Evolutionary conservation across 2,888 invertebrate species (phyloP), one percentile per base, ranked within the genome.

Genomic region (Fragum fragum): DNA sequence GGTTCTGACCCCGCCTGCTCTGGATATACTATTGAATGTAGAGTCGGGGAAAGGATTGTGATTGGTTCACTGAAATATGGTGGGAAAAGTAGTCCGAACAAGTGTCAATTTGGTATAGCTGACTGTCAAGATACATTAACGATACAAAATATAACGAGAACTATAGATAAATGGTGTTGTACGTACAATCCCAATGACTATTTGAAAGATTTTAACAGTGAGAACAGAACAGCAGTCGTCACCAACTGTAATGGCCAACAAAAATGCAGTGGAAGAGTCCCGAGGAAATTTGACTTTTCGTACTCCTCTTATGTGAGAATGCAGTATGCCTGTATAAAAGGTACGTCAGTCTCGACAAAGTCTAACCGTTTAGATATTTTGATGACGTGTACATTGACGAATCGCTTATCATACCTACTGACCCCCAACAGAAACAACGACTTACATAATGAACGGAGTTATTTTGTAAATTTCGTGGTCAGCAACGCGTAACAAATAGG

Each of bases 231-330:
- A 3, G 28, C 70, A 1, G 71, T 84, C 36, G 6, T 78, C 0
- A 53, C 59, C 5, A 72, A 68, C 21, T 84, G 83, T 68, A 72
- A 80, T 29, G 83, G 83, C 9, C 42, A 53, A 39, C 26, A 28
- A 1, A 23, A 42, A 16, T 84, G 83, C 47, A 61, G 32, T n/a
- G 83, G 80, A n/a, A 69, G 72, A 63, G 80, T 78, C 0, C 83
- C 83, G 7, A 69, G 83, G n/a, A 32, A 68, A 1, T 18, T 36
- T 6, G 52, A 52, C 16, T 59, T 39, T 1, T 73, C 80, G 14
- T 78, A 74, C 18, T 80, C 80, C 1, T 76, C 77, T 3, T 84
- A 84, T 28, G 73, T 81, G 11, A 68, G 69, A 72, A 84, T 84
- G 61, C 74, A 76, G 26, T 84, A 80, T 42, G 59, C 83, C 0